Conservation (phyloP, 2,888 invertebrate genomes). For the Diaphora mendica region DNA sequence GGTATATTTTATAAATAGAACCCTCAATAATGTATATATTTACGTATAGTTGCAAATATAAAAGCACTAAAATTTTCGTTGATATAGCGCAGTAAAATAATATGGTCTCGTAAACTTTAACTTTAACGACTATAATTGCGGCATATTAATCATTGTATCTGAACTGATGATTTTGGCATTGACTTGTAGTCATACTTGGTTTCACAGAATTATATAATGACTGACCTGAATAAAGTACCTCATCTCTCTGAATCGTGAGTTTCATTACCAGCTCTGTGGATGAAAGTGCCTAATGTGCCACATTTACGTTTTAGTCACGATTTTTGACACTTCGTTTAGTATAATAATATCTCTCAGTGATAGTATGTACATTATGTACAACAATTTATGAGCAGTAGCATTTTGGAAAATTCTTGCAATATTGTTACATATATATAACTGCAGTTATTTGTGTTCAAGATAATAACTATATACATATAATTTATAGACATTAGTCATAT, state of each 20-base stretch:
- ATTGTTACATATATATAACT: neutral
- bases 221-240: conserved; percentile 10
- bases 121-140: neutral
- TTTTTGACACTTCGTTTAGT: conserved; percentile 11
- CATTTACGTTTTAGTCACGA: conserved; percentile 30
- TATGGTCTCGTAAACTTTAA: neutral
- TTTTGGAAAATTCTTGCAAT: neutral
- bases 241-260: conserved; percentile 14
- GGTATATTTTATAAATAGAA: no score
- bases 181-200: conserved; percentile 27
- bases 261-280: conserved; percentile 8
- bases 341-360: neutral
- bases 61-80: neutral
- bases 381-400: neutral
- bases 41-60: neutral
- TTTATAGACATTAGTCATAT: no score
- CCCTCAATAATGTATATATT: neutral
- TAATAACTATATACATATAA: neutral
- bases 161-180: conserved; percentile 41
- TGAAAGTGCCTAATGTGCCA: conserved; percentile 26
- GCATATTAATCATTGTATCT: conserved; percentile 9
- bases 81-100: neutral
- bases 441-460: neutral
- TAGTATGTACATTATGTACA: neutral
- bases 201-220: conserved; percentile 20